Base-by-base conservation (phyloP, 2,113 vertebrate species). In the Muscicapa adusta region DNA sequence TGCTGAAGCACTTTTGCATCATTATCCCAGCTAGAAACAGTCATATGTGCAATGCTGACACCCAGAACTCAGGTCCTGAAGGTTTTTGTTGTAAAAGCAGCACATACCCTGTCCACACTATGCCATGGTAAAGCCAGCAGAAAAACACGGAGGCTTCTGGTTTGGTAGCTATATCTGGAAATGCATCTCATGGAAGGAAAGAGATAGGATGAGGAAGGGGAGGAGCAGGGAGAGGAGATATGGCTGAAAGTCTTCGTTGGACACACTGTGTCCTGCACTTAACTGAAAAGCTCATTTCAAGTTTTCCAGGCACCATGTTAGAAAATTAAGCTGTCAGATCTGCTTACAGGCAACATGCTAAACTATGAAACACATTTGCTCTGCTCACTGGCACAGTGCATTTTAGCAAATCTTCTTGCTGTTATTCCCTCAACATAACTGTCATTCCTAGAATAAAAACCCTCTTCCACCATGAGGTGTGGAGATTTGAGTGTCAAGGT, bases 241-340 rank as follows among this genome's bases (percentile, higher is more conserved):
- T 2, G 12, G 50, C 66, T 89, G 72, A 78, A 93, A 95, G 14
- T n/a, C 76, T 47, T 58, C 70, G 48, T 5, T 62, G 85, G 54
- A 73, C 47, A 76, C 62, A 7, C 53, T 33, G 18, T 42, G 63
- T 45, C 40, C 70, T 58, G 16, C 45, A 80, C 31, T 71, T 70
- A 67, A 58, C 65, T 65, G 47, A 79, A 79, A 91, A 94, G 75
- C 70, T 77, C 60, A 26, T 93, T 97, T 93, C 86, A 75, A 60
- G 53, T 75, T 93, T 94, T 56, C 42, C 12, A 47, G 51, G 76
- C 51, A 80, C 77, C 53, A 82, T 78, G 65, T 88, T 87, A 68
- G 91, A 83, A 95, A 96, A 91, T 95, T 77, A 79, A 88, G 56
- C 94, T 96, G 93, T 95, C 96, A 96, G 45, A 91, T 95, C 60